These are phyloP conservation scores for Stratiomys singularior DNA, from an alignment of 2,888 invertebrate species.

Conservation along the genomic window DNA sequence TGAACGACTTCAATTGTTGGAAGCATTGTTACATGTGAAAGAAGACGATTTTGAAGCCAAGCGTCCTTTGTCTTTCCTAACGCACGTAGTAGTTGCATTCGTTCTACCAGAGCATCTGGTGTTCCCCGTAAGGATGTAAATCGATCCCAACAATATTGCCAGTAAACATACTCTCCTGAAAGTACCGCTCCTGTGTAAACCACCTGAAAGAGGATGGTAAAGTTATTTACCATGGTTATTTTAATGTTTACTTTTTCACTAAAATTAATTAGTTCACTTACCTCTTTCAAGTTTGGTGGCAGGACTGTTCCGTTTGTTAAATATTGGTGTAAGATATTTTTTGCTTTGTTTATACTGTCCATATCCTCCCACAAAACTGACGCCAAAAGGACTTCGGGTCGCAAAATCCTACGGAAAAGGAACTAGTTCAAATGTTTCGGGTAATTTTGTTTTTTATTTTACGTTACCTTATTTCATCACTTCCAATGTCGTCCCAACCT, in stretches of 20 bases:
- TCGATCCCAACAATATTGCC: conserved; percentile 66
- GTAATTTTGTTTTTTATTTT: not conserved
- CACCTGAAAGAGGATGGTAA: conserved; percentile 56
- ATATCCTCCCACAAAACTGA: conserved; percentile 65
- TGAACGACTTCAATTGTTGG: conserved; percentile 65
- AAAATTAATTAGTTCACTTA: conserved; percentile 50
- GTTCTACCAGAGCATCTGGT: conserved; percentile 63
- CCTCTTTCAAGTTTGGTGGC: conserved; percentile 64
- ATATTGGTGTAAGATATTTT: conserved; percentile 63
- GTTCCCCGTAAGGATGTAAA: conserved; percentile 62
- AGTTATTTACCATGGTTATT: not conserved
- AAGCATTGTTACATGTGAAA: conserved; percentile 65
- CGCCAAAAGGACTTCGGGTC: conserved; percentile 63
- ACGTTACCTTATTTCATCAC: conserved; percentile 60
- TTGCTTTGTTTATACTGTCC: conserved; percentile 62
- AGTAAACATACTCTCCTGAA: conserved; percentile 65
- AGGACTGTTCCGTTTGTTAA: conserved; percentile 62
- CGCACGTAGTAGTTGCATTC: conserved; percentile 64
- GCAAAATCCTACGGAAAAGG: conserved; percentile 59
- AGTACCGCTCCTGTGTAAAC: conserved; percentile 65
- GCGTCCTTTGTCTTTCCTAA: conserved; percentile 66
- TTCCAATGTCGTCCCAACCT: conserved; percentile 63
- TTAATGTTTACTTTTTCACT: not conserved
- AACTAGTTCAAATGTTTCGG: not conserved
- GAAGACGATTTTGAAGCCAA: conserved; percentile 65